phyloP scores from a whole-genome alignment of 2,888 invertebrate species.

The Melitaea athalia region DNA sequence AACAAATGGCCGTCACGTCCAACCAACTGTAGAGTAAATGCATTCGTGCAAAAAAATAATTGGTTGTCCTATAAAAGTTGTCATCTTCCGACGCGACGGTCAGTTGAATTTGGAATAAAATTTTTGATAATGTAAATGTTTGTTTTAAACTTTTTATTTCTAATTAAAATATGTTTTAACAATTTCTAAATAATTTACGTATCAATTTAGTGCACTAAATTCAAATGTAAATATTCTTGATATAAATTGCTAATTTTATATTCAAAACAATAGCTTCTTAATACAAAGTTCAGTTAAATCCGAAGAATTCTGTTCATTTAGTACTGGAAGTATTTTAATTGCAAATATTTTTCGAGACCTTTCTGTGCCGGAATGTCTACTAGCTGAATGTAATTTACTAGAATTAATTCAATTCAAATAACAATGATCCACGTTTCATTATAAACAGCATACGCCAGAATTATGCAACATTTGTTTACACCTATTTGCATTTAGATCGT shows the following conservation, averaged over 20 bases:
- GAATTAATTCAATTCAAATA: constrained; percentile 32
- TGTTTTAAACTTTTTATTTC: neutral
- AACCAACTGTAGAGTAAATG: constrained; percentile 66
- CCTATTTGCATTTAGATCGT: constrained; percentile 67
- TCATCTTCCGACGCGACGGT: constrained; percentile 61
- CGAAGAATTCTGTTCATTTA: constrained; percentile 5
- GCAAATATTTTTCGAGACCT: constrained; percentile 16
- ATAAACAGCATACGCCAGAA: constrained; percentile 30
- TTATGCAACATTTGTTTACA: constrained; percentile 58
- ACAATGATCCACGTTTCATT: constrained; percentile 29
- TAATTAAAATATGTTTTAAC: too few species aligned
- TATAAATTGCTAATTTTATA: neutral
- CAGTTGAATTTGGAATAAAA: constrained; percentile 51
- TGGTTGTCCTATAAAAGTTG: constrained; percentile 65
- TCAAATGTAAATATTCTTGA: neutral
- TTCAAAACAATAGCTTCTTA: neutral
- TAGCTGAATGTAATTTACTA: constrained; percentile 21
- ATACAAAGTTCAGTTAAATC: neutral
- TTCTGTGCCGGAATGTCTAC: constrained; percentile 5
- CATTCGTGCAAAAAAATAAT: constrained; percentile 77
- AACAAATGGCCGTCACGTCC: constrained; percentile 62
- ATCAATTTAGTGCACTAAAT: neutral
- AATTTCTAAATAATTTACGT: too few species aligned
- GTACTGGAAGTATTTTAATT: constrained; percentile 8
- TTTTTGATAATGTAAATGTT: constrained; percentile 21